phyloP scores from a whole-genome alignment of 2,888 invertebrate species.

The Labia minor region DNA sequence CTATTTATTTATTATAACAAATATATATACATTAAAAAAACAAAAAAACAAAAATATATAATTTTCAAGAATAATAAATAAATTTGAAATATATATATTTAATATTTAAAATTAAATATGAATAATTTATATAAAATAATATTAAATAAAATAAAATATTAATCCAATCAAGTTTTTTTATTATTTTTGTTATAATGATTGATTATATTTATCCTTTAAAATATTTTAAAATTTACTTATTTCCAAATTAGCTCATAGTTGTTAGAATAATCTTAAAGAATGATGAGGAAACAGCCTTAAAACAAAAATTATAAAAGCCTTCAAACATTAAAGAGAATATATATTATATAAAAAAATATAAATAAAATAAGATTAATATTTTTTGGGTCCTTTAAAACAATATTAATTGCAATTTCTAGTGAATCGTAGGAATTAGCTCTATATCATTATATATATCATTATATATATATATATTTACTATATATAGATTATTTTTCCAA shows the following conservation, averaged over 20 bases:
- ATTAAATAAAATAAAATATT: too few relatives aligned
- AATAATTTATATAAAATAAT: too few relatives aligned
- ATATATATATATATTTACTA: too few relatives aligned
- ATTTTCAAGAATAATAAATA: too few relatives aligned
- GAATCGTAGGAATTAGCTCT: too few relatives aligned
- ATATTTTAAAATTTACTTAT: too few relatives aligned
- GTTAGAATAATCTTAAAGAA: too few relatives aligned
- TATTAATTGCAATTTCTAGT: not conserved
- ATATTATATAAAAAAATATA: not conserved
- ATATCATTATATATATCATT: too few relatives aligned
- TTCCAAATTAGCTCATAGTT: not conserved
- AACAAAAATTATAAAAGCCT: not conserved
- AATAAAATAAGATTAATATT: not conserved
- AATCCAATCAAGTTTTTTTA: not conserved
- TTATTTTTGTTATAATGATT: too few relatives aligned
- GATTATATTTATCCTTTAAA: too few relatives aligned
- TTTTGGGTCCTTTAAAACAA: not conserved
- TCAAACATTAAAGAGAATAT: too few relatives aligned
- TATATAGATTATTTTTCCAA: too few relatives aligned
- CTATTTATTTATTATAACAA: not conserved
- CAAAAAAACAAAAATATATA: not conserved
- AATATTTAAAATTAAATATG: not conserved
- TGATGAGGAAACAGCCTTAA: not conserved
- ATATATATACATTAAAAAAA: not conserved
- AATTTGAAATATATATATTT: not conserved